phyloP scores from a whole-genome alignment of 1,140 invertebrate species.

The Drosophila santomea region DNA sequence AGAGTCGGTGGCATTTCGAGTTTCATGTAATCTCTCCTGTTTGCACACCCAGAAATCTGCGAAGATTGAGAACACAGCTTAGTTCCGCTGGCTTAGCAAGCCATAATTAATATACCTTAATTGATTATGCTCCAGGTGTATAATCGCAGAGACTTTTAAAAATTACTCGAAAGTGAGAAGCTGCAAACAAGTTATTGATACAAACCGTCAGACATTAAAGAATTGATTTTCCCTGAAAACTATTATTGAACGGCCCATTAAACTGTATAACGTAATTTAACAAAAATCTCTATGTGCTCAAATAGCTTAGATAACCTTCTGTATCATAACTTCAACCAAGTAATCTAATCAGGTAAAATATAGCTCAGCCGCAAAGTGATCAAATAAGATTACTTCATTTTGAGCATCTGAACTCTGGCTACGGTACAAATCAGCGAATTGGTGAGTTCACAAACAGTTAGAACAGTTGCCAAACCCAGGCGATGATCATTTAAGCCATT shows the following conservation, averaged over 20 bases:
- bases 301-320: no score
- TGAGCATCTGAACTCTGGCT: conserved; percentile 11
- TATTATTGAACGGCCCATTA: no score
- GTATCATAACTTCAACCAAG: not conserved
- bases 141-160: no score
- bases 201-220: no score
- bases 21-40: conserved; percentile 39
- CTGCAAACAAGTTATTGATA: no score
- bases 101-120: conserved; percentile 15
- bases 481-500: conserved; percentile 36
- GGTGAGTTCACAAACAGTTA: conserved; percentile 36
- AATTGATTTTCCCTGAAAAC: no score
- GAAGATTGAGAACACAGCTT: conserved; percentile 19
- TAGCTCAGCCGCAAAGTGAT: not conserved
- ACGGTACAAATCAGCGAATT: not conserved
- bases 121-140: conserved; percentile 11
- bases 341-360: not conserved
- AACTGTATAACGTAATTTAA: no score
- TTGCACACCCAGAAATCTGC: conserved; percentile 15
- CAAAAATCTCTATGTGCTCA: no score
- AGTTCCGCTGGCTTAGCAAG: conserved; percentile 2
- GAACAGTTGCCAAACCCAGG: conserved; percentile 30
- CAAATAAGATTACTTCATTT: conserved; percentile 22
- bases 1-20: conserved; percentile 33
- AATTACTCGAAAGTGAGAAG: no score